Evolutionary conservation across 2,888 invertebrate species (phyloP), one percentile per base, ranked within the genome.

Genomic region (Tuberolachnus salignus): DNA sequence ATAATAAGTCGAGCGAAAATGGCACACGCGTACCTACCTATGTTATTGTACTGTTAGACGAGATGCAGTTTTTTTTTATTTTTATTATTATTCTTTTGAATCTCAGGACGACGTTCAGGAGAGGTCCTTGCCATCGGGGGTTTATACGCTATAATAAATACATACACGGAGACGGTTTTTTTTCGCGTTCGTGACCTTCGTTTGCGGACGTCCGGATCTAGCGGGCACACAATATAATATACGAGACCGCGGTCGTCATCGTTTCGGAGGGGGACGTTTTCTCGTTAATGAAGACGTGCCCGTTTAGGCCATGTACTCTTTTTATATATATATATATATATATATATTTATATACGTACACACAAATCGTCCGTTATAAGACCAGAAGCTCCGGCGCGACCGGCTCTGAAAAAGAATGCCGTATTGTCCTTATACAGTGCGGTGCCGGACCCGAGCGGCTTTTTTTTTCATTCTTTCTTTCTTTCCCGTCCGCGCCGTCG

Each of bases 261-360:
- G 34, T 16, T 11, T 1, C 8, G 59, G 21, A 19, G 21, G n/a
- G n/a, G 19, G 19, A 46, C 55, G 75, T 75, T 75, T 75, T 67
- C 75, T 75, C 66, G 75, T 75, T 75, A 75, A 67, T 67, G 75
- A 74, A 75, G 75, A 75, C 75, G 75, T 75, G 75, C 75, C 75
- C 66, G 57, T 75, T 75, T 75, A 75, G 75, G 66, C 57, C n/a
- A n/a, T n/a, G n/a, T n/a, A n/a, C n/a, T n/a, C n/a, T n/a, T n/a
- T n/a, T n/a, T n/a, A n/a, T n/a, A n/a, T n/a, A n/a, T n/a, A n/a
- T n/a, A n/a, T n/a, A n/a, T n/a, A n/a, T n/a, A n/a, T n/a, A n/a
- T 46, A 23, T 66, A 34, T 34, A 34, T 3, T 3, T 34, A 34
- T 6, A 4, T 6, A 6, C 34, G 6, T 34, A 6, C 26, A 23